phyloP scores from a whole-genome alignment of 1,140 invertebrate species.

The Asbolus verrucosus region DNA sequence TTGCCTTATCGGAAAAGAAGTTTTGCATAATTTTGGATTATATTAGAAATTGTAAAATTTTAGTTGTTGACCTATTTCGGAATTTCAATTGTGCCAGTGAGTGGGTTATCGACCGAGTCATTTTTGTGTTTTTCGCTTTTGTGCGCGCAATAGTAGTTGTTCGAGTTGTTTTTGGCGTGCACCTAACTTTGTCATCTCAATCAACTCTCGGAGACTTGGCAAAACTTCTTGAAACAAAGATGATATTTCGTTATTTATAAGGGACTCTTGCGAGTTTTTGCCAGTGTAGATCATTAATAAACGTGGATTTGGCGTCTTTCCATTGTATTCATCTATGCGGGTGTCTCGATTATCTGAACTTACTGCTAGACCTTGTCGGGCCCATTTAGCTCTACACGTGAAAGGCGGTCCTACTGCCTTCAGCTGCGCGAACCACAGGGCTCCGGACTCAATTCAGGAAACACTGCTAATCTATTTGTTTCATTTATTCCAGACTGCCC shows the following conservation, averaged over 20 bases:
- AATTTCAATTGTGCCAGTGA: background rate
- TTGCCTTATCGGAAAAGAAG: no score
- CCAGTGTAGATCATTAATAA: slow-evolving; percentile 54
- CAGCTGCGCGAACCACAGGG: slow-evolving; percentile 46
- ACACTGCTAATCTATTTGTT: slow-evolving; percentile 53
- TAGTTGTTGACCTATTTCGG: no score
- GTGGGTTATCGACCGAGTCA: background rate
- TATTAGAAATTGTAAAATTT: no score
- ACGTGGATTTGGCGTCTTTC: slow-evolving; percentile 55
- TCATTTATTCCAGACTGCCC: slow-evolving; percentile 48
- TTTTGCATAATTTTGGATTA: background rate
- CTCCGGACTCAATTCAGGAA: slow-evolving; percentile 47
- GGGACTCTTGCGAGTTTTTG: slow-evolving; percentile 47
- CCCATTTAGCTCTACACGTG: slow-evolving; percentile 57
- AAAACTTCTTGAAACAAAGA: slow-evolving; percentile 40
- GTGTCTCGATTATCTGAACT: slow-evolving; percentile 54
- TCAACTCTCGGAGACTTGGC: background rate
- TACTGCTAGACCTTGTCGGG: slow-evolving; percentile 53
- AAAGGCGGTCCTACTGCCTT: slow-evolving; percentile 66
- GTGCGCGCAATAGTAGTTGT: no score
- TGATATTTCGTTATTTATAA: slow-evolving; percentile 51
- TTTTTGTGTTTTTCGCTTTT: background rate
- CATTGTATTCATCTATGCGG: slow-evolving; percentile 55
- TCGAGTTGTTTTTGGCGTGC: slow-evolving; percentile 1
- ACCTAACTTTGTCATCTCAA: slow-evolving; percentile 14